phyloP scores from a whole-genome alignment of 2,888 invertebrate species.

The Sarcophaga variegata region DNA sequence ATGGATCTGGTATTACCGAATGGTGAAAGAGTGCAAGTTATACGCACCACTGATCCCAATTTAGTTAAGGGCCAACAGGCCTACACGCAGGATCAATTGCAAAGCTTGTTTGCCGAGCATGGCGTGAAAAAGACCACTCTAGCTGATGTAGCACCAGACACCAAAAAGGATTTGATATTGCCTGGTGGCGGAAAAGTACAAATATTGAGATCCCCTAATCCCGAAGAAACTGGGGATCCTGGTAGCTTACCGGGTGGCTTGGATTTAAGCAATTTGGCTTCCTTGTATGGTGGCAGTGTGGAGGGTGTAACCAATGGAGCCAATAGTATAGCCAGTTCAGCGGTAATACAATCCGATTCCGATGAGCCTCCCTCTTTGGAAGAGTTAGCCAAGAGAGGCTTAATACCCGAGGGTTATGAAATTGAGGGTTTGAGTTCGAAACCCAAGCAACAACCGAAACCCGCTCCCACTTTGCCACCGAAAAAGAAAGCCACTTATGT shows the following conservation, averaged over 20 bases:
- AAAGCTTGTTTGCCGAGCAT: slow-evolving; percentile 79
- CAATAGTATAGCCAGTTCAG: slow-evolving; percentile 80
- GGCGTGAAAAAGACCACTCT: slow-evolving; percentile 74
- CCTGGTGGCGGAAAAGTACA: slow-evolving; percentile 89
- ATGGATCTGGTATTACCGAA: slow-evolving; percentile 88
- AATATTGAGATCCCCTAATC: slow-evolving; percentile 86
- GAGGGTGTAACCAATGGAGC: slow-evolving; percentile 76
- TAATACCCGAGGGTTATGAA: slow-evolving; percentile 91
- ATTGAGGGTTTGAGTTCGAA: slow-evolving; percentile 90
- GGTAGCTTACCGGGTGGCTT: slow-evolving; percentile 76
- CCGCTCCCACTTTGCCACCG: slow-evolving; percentile 83
- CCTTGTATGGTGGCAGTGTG: slow-evolving; percentile 78
- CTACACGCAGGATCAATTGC: slow-evolving; percentile 81
- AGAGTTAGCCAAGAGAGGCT: slow-evolving; percentile 88
- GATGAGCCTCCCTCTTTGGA: slow-evolving; percentile 88
- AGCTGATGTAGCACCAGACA: slow-evolving; percentile 76
- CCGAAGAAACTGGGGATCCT: slow-evolving; percentile 82
- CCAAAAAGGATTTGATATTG: slow-evolving; percentile 87
- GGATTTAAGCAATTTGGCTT: slow-evolving; percentile 78
- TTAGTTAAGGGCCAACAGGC: slow-evolving; percentile 84
- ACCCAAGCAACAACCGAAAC: slow-evolving; percentile 79
- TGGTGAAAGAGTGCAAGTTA: slow-evolving; percentile 89
- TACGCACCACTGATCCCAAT: slow-evolving; percentile 88
- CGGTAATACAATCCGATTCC: slow-evolving; percentile 83
- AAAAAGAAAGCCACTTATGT: slow-evolving; percentile 93